Base-by-base conservation (phyloP, 2,113 vertebrate species). In the Ellobius talpinus region DNA sequence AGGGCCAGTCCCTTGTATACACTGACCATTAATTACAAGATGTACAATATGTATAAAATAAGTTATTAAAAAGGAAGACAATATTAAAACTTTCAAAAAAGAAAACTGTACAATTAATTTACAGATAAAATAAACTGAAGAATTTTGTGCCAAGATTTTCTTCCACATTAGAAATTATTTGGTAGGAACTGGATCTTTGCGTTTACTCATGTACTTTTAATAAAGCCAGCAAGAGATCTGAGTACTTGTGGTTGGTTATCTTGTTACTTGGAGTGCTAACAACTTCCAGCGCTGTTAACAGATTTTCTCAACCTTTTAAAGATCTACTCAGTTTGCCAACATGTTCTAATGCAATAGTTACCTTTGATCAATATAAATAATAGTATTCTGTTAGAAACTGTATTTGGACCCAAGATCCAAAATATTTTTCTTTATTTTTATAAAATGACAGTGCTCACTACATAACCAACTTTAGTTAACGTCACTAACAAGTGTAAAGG, bases 1-100 rank as follows among this genome's bases (percentile, higher is more conserved):
- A 99, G 99, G 98, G 99, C 99, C 74, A 99, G 99, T 99, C 99
- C 98, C 96, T 99, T 99, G 98, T 99, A 99, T 99, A 99, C 96
- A 98, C 99, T 99, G 99, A 99, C 99, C 98, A 99, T 99, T 99
- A 99, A 99, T 99, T 99, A 99, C 99, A 99, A 99, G 98, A 99
- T 99, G 99, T 99, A 99, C 99, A 99, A 98, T 99, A 99, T 99
- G 99, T 99, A 99, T 99, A 99, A 99, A 99, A 99, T 99, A 99
- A 99, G 99, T 99, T 99, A 99, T 99, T 99, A 99, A 99, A 99
- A 99, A 99, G 99, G 98, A 99, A 99, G 98, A 99, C 98, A 99
- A 99, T 99, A 98, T 98, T 99, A 99, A 99, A 99, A 98, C 98
- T 99, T 98, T 97, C 95, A 96, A 98, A 98, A 84, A 98, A 98